phyloP scores from a whole-genome alignment of 2,888 invertebrate genomes.

The Trisateles emortualis region DNA sequence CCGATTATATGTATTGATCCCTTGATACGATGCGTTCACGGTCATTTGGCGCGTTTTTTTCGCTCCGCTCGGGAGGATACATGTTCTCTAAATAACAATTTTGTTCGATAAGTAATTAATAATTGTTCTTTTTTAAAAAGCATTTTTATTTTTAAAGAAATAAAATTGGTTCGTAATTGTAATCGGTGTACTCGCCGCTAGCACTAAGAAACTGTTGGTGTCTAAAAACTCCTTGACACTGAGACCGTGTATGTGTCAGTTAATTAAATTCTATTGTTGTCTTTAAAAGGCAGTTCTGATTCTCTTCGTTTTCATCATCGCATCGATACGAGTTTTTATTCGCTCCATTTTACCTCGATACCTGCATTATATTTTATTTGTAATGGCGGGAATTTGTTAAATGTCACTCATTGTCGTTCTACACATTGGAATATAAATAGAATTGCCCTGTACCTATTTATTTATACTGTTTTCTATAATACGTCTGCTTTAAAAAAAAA shows the following conservation, averaged over 20 bases:
- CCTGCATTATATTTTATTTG: constrained; percentile 6
- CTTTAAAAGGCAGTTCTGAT: constrained; percentile 21
- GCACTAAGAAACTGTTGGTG: constrained; percentile 27
- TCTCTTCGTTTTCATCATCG: constrained; percentile 20
- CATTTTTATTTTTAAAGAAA: constrained; percentile 42
- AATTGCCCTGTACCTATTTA: neutral
- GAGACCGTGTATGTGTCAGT: constrained; percentile 15
- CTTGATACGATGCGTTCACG: constrained; percentile 75
- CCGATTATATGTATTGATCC: constrained; percentile 85
- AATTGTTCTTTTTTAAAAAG: constrained; percentile 47
- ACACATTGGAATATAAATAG: neutral
- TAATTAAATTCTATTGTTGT: constrained; percentile 33
- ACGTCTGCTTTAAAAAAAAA: no score
- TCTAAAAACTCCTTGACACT: constrained; percentile 13
- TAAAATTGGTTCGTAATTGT: constrained; percentile 43
- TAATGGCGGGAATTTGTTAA: constrained; percentile 18
- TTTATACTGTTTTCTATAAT: neutral
- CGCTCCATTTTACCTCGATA: constrained; percentile 8
- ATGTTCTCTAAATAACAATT: constrained; percentile 66
- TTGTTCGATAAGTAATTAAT: constrained; percentile 64
- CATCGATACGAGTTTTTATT: constrained; percentile 19
- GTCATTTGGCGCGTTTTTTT: constrained; percentile 79
- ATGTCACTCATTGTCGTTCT: constrained; percentile 11
- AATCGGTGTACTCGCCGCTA: constrained; percentile 22
- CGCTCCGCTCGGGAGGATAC: constrained; percentile 56